phyloP scores from a whole-genome alignment of 2,797 vertebrate genomes.

The Syngnathus rostellatus region DNA sequence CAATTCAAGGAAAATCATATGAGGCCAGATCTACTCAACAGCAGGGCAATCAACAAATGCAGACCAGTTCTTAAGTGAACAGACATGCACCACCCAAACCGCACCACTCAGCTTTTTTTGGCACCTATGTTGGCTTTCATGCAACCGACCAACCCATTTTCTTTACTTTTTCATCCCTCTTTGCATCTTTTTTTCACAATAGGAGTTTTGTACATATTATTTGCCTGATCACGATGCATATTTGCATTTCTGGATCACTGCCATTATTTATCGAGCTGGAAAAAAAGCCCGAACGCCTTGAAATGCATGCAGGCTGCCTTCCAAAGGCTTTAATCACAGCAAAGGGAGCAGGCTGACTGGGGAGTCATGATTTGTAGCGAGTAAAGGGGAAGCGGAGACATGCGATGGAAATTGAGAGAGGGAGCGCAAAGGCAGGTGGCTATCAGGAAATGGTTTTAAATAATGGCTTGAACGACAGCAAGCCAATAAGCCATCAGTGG shows the following conservation, averaged over 20 bases:
- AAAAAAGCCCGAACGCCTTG: conserved; percentile 44
- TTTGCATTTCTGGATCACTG: conserved; percentile 47
- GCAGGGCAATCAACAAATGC: conserved; percentile 17
- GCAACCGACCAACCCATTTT: conserved; percentile 35
- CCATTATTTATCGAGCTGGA: conserved; percentile 43
- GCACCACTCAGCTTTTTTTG: conserved; percentile 46
- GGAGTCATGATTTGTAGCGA: conserved; percentile 49
- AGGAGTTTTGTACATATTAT: conserved; percentile 39
- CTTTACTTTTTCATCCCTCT: conserved; percentile 34
- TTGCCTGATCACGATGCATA: conserved; percentile 33
- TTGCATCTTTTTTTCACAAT: conserved; percentile 25
- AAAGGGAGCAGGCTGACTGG: conserved; percentile 49
- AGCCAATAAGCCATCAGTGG: conserved; percentile 15
- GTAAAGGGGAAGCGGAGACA: conserved; percentile 13
- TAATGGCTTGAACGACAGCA: conserved; percentile 12
- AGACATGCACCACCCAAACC: conserved; percentile 29
- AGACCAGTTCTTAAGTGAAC: conserved; percentile 19
- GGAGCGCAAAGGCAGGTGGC: conserved; percentile 17
- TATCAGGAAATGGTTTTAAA: conserved; percentile 17
- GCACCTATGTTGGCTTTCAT: conserved; percentile 34
- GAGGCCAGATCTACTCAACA: background rate
- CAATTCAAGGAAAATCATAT: background rate
- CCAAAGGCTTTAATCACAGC: conserved; percentile 57
- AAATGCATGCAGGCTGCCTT: conserved; percentile 57
- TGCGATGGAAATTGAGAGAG: conserved; percentile 9